Evolutionary conservation across 2,797 vertebrate species (phyloP), one percentile per base, ranked within the genome.

Genomic region (Bufotes viridis): DNA sequence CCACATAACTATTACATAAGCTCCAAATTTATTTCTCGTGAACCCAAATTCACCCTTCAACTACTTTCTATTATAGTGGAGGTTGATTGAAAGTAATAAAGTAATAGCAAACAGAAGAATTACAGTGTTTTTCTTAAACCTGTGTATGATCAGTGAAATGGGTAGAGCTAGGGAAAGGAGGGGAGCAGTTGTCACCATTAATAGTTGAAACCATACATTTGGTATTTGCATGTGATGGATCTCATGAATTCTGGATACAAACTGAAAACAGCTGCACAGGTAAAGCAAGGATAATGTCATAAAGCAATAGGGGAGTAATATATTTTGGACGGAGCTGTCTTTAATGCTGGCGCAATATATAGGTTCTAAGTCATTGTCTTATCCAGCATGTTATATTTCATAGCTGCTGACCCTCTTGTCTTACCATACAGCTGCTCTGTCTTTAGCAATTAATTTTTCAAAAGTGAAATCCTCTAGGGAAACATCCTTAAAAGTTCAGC

Each of bases 351-450:
- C 69, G 69, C 15, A 42, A 42, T 42, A 75, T 75, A 53, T 49
- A 75, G 42, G 49, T 67, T 67, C 63, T n/a, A n/a, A 67, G n/a
- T n/a, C 20, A 75, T n/a, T 75, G 70, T 74, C 69, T 18, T 70
- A 74, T 42, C 70, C 9, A 49, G 70, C 70, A 75, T 22, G 72
- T 53, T n/a, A 75, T 51, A 75, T 75, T 51, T 75, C 72, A 75
- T n/a, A 51, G 49, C 72, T 51, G 12, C 20, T 2, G 3, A 22
- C 34, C 34, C 70, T 74, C 70, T 7, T 49, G 70, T 74, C 29
- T 49, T 20, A 18, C 8, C 34, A 74, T 49, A 49, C 70, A 74
- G 29, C 70, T 74, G 70, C 7, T 20, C 34, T 49, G 34, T 51
- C 72, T 75, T 51, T 22, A 75, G 72, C 7, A 49, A 72, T 42